phyloP scores from a whole-genome alignment of 2,113 vertebrate species.

The Strix aluco region DNA sequence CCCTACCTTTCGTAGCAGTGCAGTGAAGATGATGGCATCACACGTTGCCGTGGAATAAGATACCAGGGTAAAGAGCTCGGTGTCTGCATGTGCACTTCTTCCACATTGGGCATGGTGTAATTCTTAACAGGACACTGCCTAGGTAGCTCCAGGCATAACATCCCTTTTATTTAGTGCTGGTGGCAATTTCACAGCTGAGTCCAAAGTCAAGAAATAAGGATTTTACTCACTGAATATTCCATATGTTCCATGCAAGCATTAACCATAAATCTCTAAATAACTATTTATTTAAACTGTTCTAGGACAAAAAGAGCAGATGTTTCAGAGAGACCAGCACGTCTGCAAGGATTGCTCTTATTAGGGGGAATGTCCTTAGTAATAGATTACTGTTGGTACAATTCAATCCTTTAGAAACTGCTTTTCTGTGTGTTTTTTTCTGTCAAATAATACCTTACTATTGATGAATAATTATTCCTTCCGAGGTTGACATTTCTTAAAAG shows the following conservation, averaged over 20 bases:
- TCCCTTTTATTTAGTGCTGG: not conserved
- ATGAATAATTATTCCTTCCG: not conserved
- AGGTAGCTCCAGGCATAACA: not conserved
- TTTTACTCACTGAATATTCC: not conserved
- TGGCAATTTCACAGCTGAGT: not conserved
- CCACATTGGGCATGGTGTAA: not conserved
- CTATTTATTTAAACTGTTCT: not conserved
- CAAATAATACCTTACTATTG: not conserved
- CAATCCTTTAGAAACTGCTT: not conserved
- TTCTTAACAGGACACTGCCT: not conserved
- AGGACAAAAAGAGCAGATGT: not conserved
- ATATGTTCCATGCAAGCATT: not conserved
- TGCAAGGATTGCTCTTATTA: not conserved
- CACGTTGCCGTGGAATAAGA: not conserved
- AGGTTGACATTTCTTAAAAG: not conserved
- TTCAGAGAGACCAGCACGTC: not conserved
- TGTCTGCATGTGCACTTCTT: not conserved
- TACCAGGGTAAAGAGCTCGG: not conserved
- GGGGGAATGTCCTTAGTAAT: not conserved
- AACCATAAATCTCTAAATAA: not conserved
- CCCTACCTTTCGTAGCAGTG: not conserved
- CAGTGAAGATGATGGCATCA: not conserved
- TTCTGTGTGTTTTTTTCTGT: not conserved
- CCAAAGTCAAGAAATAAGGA: not conserved
- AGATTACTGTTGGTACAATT: not conserved